Evolutionary conservation across 2,888 invertebrate species (phyloP), one percentile per base, ranked within the genome.

Genomic region (Drosophila nigricruria): DNA sequence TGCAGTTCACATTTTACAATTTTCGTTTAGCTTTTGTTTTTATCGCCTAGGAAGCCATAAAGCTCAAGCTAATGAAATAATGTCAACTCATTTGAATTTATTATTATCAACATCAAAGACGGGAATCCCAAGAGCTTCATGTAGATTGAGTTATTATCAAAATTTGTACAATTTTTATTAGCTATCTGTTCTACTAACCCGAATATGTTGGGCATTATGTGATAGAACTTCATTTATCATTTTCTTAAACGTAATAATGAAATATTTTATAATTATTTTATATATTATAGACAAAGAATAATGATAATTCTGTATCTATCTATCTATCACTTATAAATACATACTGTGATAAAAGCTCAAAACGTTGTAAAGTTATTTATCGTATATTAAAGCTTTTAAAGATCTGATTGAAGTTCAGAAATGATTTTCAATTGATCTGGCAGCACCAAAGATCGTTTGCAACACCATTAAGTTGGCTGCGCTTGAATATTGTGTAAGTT

Each of bases 51-150:
- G 25, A 60, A 53, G 67, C 58, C 58, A 67, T 67, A 67, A 69
- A 67, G 53, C 34, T 54, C 54, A 59, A 59, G 67, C 34, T 34
- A 53, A 52, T 67, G 32, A 53, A 66, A 53, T 25, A 58, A 18
- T 25, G 58, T 34, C 14, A 56, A 43, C 56, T 65, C 69, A 69
- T 67, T 69, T 59, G 32, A 66, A 66, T 53, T 64, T 54, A 47
- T 40, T 47, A 38, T 42, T 67, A 65, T 57, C 50, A 65, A 20
- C 66, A 68, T 66, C 32, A 58, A 52, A 34, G n/a, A 43, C 16
- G 66, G 57, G 27, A 58, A 34, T 67, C 45, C 40, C 52, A 32
- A 36, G 23, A 42, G 23, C n/a, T 23, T 12, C 8, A 20, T 27
- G 16, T 27, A n/a, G 16, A 36, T 27, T 42, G 5, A 58, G 27